Conservation (phyloP, 2,797 vertebrate genomes). For the Otolemur crassicaudatus region DNA sequence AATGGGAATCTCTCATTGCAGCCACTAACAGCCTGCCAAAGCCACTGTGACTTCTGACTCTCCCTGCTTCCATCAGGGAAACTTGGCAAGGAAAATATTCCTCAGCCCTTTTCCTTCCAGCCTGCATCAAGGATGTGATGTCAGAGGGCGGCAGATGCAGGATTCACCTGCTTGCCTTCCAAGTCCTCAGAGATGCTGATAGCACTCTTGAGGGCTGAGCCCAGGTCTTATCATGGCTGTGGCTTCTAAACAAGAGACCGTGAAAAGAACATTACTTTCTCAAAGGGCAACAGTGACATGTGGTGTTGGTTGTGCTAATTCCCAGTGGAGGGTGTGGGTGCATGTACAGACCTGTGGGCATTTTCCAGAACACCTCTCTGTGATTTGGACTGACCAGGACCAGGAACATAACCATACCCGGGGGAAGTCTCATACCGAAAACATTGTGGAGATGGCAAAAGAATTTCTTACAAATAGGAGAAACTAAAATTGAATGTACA, state of each 20-base stretch:
- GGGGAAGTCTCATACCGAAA: background rate
- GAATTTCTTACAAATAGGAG: background rate
- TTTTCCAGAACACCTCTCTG: background rate
- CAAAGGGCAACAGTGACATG: background rate
- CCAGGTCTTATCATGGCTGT: background rate
- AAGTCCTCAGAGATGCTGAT: background rate
- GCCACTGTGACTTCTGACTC: background rate
- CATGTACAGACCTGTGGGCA: background rate
- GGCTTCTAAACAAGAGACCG: background rate
- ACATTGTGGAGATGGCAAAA: background rate
- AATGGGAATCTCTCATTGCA: background rate
- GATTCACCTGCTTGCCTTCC: background rate
- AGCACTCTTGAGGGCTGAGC: background rate
- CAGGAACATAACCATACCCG: accelerated
- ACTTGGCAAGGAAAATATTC: background rate
- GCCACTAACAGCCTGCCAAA: background rate
- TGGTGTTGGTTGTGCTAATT: background rate
- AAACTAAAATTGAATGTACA: background rate
- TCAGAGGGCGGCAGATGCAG: background rate
- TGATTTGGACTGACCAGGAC: background rate
- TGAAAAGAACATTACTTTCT: background rate
- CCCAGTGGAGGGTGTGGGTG: accelerated
- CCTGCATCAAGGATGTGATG: background rate
- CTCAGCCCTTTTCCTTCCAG: background rate
- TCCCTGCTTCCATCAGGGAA: background rate